Evolutionary conservation across 1,140 invertebrate genomes (phyloP).

Genomic region (Drosophila kikkawai): DNA sequence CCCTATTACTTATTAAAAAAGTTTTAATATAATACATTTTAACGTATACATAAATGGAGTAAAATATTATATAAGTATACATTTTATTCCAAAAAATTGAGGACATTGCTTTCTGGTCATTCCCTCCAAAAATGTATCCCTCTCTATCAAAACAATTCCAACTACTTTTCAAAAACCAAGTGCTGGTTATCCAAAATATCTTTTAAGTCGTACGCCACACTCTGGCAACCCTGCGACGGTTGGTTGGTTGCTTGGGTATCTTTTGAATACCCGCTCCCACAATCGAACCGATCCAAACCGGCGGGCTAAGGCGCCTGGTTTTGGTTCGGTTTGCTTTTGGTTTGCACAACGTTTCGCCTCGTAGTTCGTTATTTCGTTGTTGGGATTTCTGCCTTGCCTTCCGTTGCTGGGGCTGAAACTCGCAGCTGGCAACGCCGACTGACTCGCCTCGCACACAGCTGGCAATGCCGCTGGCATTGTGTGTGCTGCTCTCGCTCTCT

Average conservation of each 20-base stretch:
- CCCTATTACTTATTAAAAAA: neutral
- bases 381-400: constrained; percentile 34
- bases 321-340: constrained; percentile 59
- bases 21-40: neutral
- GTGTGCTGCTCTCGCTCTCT: constrained; percentile 19
- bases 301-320: constrained; percentile 44
- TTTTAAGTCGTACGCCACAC: constrained; percentile 49
- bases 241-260: constrained; percentile 24
- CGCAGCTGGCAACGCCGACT: constrained; percentile 28
- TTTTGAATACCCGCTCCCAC: constrained; percentile 69
- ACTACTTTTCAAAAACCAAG: neutral
- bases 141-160: too few relatives aligned
- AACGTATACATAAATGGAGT: too few relatives aligned
- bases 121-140: neutral
- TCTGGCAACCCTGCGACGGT: constrained; percentile 48
- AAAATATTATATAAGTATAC: too few relatives aligned
- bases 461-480: constrained; percentile 59
- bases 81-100: neutral
- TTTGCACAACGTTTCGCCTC: constrained; percentile 71
- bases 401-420: constrained; percentile 29
- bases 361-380: constrained; percentile 52
- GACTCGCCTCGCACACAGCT: constrained; percentile 32
- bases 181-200: neutral
- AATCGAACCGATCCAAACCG: constrained; percentile 39
- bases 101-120: neutral